Base-by-base conservation (phyloP, 2,888 invertebrate species). In the Drosophila acutilabella region DNA sequence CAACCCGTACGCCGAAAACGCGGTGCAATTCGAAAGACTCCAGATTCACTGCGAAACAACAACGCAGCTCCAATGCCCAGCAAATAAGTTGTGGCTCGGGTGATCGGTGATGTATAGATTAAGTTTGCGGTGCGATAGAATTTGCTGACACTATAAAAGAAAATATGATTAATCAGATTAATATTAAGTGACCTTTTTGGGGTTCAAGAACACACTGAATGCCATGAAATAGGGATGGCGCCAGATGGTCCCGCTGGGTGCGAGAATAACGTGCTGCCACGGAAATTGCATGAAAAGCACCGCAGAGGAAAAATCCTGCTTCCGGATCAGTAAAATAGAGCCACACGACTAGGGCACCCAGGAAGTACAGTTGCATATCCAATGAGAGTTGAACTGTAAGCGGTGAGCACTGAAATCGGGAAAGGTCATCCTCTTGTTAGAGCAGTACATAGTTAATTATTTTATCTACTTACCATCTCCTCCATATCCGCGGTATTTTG, bases 381-480 rank as follows among this genome's bases (percentile, higher is more conserved):
- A 96, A 87, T 0, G 96, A 96, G 71, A 96, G 89, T 82, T 96
- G 96, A 88, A 96, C 95, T 0, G 96, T 95, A 91, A 96, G 95
- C 0, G 96, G 95, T 20, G 96, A 96, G 84, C 96, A 96, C 96
- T 96, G 45, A n/a, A 65, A 70, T 42, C 1, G 8, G n/a, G 14
- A 40, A 23, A 6, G 5, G 5, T 6, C 6, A 6, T 23, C 23
- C 23, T 2, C 1, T 20, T 1, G 23, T 6, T 6, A 23, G 23
- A 23, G 5, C 23, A 6, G 1, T 23, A 23, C 6, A 0, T 6
- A 6, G 23, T 23, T 23, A 23, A 0, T 6, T 6, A 6, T 23
- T 23, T 23, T 23, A 23, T 23, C 6, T 23, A 23, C 93, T 91
- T 90, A 95, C 95, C 94, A 95, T 95, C 71, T 95, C 94, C 86